Percentiles rank a stretch among this genome's conserved stretches.
Conservation (phyloP, 2,113 vertebrate genomes). For the Cyprinodon variegatus region DNA sequence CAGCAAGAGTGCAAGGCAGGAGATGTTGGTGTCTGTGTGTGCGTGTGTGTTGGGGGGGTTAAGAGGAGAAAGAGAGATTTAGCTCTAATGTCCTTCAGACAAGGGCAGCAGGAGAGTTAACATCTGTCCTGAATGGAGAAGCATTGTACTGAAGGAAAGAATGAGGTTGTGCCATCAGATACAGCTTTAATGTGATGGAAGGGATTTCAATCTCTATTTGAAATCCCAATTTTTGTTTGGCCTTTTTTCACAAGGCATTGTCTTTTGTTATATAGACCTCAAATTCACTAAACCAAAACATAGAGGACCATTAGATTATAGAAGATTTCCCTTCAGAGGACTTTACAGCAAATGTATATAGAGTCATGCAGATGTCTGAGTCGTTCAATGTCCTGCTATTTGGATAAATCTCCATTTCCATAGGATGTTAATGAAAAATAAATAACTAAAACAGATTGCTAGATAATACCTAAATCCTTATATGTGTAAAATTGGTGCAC, state of each 20-base stretch:
- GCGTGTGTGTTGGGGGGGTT: slow-evolving; percentile 25
- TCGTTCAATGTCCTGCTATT: too few species aligned
- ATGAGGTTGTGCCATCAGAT: neutral
- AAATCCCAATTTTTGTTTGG: neutral
- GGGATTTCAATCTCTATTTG: neutral
- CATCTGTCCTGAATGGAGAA: slow-evolving; percentile 28
- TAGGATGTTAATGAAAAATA: too few species aligned
- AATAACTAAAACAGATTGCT: too few species aligned
- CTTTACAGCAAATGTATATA: too few species aligned
- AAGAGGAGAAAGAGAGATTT: slow-evolving; percentile 37
- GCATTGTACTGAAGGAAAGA: slow-evolving; percentile 1
- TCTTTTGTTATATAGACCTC: neutral
- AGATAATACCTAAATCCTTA: too few species aligned
- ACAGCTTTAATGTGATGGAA: slow-evolving; percentile 13
- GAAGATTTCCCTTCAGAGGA: too few species aligned
- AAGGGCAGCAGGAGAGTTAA: slow-evolving; percentile 59
- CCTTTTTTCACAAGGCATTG: neutral
- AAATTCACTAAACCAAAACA: neutral
- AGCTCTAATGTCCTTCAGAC: slow-evolving; percentile 59
- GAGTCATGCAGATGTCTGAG: neutral
- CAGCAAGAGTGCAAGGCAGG: slow-evolving; percentile 1
- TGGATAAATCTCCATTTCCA: too few species aligned
- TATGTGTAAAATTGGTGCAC: too few species aligned
- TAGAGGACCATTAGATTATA: neutral
- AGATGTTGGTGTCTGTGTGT: slow-evolving; percentile 16